phyloP scores from a whole-genome alignment of 2,113 vertebrate species.

The Gymnorhina tibicen region DNA sequence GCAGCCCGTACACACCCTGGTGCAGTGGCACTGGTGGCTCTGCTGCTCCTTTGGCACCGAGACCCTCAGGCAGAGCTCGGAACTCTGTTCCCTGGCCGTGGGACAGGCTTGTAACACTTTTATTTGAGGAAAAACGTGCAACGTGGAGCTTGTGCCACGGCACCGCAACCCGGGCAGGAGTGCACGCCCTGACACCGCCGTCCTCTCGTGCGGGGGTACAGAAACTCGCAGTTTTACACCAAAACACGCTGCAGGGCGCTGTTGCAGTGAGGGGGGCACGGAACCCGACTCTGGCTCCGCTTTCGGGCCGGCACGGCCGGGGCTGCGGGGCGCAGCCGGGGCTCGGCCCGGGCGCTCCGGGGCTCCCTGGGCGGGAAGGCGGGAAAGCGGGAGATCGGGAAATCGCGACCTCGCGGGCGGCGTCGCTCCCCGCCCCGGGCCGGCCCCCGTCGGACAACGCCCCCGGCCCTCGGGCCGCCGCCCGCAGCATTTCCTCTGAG shows the following conservation, averaged over 20 bases:
- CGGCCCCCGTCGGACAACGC: neutral
- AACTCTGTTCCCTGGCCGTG: accelerated
- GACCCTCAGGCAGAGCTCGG: neutral
- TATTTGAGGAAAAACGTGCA: neutral
- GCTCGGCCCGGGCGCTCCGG: neutral
- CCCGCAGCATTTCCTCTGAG: slow-evolving; percentile 36
- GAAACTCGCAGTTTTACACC: neutral
- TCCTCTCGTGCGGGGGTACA: accelerated
- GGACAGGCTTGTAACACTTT: too few relatives aligned
- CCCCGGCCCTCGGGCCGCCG: slow-evolving; percentile 14
- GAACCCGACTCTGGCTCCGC: neutral
- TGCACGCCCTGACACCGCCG: accelerated
- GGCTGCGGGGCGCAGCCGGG: neutral
- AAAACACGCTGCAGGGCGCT: accelerated
- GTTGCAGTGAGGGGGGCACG: accelerated
- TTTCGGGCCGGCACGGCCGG: neutral
- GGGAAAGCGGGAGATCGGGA: neutral
- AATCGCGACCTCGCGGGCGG: neutral
- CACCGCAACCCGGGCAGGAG: too few relatives aligned
- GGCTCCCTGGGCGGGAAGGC: neutral
- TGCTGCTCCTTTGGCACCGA: neutral
- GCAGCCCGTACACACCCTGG: accelerated
- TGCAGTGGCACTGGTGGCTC: accelerated
- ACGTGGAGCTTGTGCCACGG: accelerated
- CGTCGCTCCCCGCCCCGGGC: neutral